Percentiles rank a stretch among this genome's conserved stretches.
Conservation (phyloP, 2,797 vertebrate species). For the Orestias chungarensis region DNA sequence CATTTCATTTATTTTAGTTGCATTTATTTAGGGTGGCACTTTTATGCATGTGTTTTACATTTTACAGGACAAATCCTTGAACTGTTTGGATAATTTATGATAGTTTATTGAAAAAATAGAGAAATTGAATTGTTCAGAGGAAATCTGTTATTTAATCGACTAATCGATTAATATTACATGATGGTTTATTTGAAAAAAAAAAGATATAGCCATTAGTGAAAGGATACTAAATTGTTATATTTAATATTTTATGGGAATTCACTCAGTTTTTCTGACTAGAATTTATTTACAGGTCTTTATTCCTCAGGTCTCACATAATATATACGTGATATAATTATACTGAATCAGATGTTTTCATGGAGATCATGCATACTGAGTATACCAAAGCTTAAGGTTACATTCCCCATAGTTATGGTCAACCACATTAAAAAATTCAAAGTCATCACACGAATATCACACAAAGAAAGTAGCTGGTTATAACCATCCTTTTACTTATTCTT, state of each 20-base stretch:
- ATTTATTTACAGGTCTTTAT: no score
- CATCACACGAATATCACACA: constrained; percentile 1
- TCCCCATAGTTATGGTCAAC: not conserved
- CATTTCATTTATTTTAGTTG: not conserved
- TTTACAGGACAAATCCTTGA: not conserved
- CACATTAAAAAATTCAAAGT: constrained; percentile 16
- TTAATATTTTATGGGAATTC: not conserved
- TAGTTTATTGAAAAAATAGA: not conserved
- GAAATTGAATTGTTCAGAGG: not conserved
- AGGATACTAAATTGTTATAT: not conserved
- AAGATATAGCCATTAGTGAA: not conserved
- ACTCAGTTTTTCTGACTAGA: not conserved
- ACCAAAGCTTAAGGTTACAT: not conserved
- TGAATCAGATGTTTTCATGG: not conserved
- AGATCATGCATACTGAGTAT: not conserved
- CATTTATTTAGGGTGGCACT: not conserved
- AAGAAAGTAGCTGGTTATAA: constrained; percentile 35
- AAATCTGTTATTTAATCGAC: not conserved
- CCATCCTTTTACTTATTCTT: constrained; percentile 62
- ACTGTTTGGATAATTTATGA: not conserved
- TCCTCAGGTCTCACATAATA: no score
- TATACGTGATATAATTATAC: no score
- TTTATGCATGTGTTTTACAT: not conserved
- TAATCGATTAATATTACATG: not conserved
- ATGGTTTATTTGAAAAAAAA: not conserved